Conservation (phyloP, 2,113 vertebrate genomes). For the Centropus unirufus region DNA sequence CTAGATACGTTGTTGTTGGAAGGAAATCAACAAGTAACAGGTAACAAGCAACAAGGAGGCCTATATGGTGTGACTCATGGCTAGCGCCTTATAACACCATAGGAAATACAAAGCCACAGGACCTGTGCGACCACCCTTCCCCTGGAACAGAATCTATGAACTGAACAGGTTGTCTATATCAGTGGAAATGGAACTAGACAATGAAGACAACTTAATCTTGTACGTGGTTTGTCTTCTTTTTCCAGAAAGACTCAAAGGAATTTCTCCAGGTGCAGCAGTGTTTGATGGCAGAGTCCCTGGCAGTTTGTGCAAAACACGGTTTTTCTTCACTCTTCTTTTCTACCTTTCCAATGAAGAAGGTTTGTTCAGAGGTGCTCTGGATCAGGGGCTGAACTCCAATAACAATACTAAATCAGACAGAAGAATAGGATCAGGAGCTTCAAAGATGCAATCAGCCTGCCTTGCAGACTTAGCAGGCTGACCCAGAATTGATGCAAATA, state of each 20-base stretch:
- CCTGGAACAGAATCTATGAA: not conserved
- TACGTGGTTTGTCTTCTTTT: not conserved
- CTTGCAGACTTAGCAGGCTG: not conserved
- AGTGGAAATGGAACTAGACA: not conserved
- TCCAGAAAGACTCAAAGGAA: not conserved
- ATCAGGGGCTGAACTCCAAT: not conserved
- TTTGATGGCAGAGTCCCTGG: not conserved
- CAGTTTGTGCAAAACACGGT: not conserved
- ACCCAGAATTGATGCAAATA: not conserved
- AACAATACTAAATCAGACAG: not conserved
- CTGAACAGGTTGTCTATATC: rapidly evolving
- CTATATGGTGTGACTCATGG: not conserved
- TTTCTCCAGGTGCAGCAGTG: not conserved
- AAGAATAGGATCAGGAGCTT: not conserved
- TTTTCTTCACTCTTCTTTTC: not conserved
- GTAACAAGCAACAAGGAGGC: not conserved
- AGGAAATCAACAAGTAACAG: not conserved
- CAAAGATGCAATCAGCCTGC: not conserved
- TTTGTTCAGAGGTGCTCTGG: not conserved
- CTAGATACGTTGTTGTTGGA: not conserved
- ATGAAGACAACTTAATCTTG: not conserved
- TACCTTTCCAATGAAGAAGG: not conserved
- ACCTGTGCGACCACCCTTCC: rapidly evolving
- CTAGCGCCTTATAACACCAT: not conserved
- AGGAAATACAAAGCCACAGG: not conserved